phyloP scores from a whole-genome alignment of 2,888 invertebrate species.

The Melipona beecheii region DNA sequence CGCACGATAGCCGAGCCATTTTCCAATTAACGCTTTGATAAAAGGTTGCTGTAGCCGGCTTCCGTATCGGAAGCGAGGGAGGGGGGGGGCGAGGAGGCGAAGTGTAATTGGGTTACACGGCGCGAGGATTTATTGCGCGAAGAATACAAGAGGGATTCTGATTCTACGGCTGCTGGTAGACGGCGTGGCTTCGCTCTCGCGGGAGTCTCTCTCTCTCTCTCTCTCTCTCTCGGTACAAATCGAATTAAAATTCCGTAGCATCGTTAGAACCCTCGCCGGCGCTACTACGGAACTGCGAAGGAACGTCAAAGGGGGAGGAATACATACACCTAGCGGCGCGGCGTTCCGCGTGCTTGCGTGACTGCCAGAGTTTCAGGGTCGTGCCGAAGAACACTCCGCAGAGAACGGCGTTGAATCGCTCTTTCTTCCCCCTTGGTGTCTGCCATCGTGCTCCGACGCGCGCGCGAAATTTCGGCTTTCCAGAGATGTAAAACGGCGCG shows the following conservation, averaged over 20 bases:
- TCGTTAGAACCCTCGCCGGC: constrained; percentile 60
- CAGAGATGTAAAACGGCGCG: background rate
- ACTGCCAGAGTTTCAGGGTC: constrained; percentile 68
- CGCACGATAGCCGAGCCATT: constrained; percentile 43
- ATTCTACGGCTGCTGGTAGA: constrained; percentile 24
- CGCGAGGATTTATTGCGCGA: constrained; percentile 60
- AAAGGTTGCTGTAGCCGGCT: constrained; percentile 35
- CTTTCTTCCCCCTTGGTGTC: constrained; percentile 52
- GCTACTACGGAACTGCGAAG: constrained; percentile 35
- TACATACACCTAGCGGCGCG: constrained; percentile 49
- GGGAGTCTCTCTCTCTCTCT: constrained; percentile 17
- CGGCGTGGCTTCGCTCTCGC: constrained; percentile 27
- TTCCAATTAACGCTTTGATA: constrained; percentile 64
- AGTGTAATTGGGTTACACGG: constrained; percentile 60
- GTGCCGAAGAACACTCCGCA: constrained; percentile 50
- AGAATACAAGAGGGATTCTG: constrained; percentile 58
- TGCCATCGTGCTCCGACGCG: constrained; percentile 18
- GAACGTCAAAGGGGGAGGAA: constrained; percentile 50
- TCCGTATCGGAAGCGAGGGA: constrained; percentile 12
- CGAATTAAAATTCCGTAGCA: constrained; percentile 72
- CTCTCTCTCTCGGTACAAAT: constrained; percentile 50
- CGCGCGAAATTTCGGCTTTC: background rate
- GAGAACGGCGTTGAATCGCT: constrained; percentile 54
- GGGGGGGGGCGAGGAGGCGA: constrained; percentile 18
- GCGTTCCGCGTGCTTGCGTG: constrained; percentile 67